Base-by-base conservation (phyloP, 2,888 invertebrate genomes). In the Adelphocoris suturalis region DNA sequence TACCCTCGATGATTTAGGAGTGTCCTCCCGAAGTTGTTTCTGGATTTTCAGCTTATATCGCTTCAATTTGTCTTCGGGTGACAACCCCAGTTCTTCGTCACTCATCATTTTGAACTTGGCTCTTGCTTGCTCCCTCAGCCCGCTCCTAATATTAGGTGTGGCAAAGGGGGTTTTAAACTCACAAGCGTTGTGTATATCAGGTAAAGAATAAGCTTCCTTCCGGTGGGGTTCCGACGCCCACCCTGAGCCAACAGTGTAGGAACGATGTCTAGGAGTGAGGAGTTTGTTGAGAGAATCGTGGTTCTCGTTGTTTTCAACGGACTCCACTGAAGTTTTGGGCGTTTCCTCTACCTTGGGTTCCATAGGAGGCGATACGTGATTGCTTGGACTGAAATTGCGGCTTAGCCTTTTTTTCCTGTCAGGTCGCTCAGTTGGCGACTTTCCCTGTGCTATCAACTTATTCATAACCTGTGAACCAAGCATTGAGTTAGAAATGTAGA, bases 71-170 rank as follows among this genome's bases (percentile, higher is more conserved):
- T 96, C 96, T 92, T 96, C 96, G 0, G 95, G 96, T 93, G 95
- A 96, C n/a, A 95, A 93, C 0, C 96, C 96, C 37, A 97, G 93
- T 92, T 97, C 96, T 91, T 96, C 96, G 92, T 97, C 96, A 90
- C 96, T 96, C 93, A 96, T 96, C 37, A 96, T 93, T 81, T 96
- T 94, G 12, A 96, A 96, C 84, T 96, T 94, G 27, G 95, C 95
- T 89, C 96, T 93, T 0, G 95, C 95, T 95, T 82, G 96, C 93
- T 93, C 95, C 95, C 92, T 95, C 95, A 28, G 94, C 93, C 0
- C 95, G 93, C 90, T 89, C 47, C 91, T 91, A 12, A 93, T 92
- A 52, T 48, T 88, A 37, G 94, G 94, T 2, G 95, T 94, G 0
- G 94, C 94, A 88, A 94, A 92, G 0, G 95, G 95, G 0, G 95